These are phyloP conservation scores for Apotomis turbidana DNA, from an alignment of 2,888 invertebrate genomes.

Conservation along the genomic window DNA sequence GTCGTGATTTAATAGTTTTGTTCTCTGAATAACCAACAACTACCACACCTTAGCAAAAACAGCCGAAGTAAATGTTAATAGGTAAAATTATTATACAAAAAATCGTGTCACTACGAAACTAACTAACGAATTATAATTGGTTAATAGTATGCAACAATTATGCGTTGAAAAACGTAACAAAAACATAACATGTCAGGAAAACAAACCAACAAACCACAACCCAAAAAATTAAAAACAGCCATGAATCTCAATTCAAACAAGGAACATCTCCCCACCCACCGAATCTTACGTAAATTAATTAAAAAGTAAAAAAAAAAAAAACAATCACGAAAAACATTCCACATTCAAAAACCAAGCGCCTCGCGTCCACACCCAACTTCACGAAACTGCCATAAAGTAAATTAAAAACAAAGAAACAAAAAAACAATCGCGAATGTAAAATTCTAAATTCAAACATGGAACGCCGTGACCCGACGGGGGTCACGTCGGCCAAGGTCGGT, in stretches of 20 bases:
- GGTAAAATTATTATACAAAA: neutral
- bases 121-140: too few relatives aligned
- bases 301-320: conserved; percentile 9
- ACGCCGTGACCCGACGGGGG: conserved; percentile 45
- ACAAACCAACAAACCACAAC: conserved; percentile 1
- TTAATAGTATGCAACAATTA: neutral
- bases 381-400: conserved; percentile 23
- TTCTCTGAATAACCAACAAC: conserved; percentile 4
- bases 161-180: too few relatives aligned
- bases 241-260: conserved; percentile 41
- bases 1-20: conserved; percentile 11
- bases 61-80: neutral
- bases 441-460: conserved; percentile 41
- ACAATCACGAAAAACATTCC: conserved; percentile 15
- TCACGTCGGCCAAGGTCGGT: conserved; percentile 48
- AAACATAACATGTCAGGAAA: neutral
- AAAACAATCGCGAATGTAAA: conserved; percentile 19
- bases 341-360: conserved; percentile 10
- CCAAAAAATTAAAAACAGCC: conserved; percentile 17
- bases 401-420: neutral
- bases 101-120: too few relatives aligned
- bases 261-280: conserved; percentile 26
- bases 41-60: conserved; percentile 1
- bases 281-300: neutral
- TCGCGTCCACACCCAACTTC: conserved; percentile 3